Evolutionary conservation across 1,140 invertebrate genomes (phyloP).

Genomic region (Drosophila ironensis): DNA sequence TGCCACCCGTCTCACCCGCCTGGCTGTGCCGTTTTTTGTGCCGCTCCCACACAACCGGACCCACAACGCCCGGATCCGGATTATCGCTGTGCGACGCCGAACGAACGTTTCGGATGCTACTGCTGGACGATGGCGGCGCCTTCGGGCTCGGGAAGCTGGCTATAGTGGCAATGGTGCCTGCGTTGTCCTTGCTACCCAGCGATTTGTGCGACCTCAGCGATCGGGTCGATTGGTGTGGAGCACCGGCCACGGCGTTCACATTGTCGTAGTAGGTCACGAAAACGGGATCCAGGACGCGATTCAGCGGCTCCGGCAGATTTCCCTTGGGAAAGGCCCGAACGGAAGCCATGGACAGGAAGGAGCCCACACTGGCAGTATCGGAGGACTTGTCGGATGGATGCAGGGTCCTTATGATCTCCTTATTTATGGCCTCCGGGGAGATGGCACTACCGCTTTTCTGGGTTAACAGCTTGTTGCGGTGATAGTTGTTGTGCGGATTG

Average conservation of each 20-base stretch:
- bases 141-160: constrained; percentile 77
- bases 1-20: constrained; percentile 71
- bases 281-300: constrained; percentile 89
- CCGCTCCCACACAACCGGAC: constrained; percentile 90
- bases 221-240: constrained; percentile 42
- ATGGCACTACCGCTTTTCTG: constrained; percentile 44
- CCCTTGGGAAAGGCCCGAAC: constrained; percentile 88
- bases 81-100: constrained; percentile 79
- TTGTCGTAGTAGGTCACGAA: constrained; percentile 86
- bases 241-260: constrained; percentile 82
- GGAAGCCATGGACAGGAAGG: constrained; percentile 89
- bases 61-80: constrained; percentile 90
- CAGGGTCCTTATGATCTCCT: constrained; percentile 60
- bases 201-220: constrained; percentile 54
- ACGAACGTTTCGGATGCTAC: constrained; percentile 46
- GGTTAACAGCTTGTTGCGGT: constrained; percentile 77
- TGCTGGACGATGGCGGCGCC: constrained; percentile 46
- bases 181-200: constrained; percentile 45
- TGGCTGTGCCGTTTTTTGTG: constrained; percentile 83
- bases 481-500: constrained; percentile 79
- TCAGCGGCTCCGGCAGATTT: constrained; percentile 85
- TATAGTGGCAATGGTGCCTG: constrained; percentile 68
- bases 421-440: constrained; percentile 72
- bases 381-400: constrained; percentile 65
- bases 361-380: constrained; percentile 79